Base-by-base conservation (phyloP, 2,888 invertebrate genomes). In the Tyria jacobaeae region DNA sequence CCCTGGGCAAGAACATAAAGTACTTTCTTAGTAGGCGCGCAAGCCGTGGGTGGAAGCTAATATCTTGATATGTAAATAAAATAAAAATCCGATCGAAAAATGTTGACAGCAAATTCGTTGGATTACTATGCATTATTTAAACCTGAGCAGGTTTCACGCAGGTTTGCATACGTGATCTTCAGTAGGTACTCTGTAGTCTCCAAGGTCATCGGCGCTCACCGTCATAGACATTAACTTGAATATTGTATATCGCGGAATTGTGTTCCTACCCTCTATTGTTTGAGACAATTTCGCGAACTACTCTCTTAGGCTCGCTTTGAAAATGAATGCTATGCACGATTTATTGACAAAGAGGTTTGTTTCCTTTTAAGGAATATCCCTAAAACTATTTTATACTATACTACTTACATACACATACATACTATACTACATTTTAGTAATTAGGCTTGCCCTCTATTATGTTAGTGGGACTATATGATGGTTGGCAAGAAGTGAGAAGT, bases 141-240 rank as follows among this genome's bases (percentile, higher is more conserved):
- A 51, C 3, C 6, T 14, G 21, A 35, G 9, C 35, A 6, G 21
- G 21, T 14, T 35, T 21, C 21, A 35, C 35, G 24, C 35, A 51
- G 35, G 51, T 24, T 14, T 51, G 51, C 15, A 35, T 51, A 53
- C 34, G 24, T 41, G 35, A 53, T 48, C 49, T 41, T 49, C 2
- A 55, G 52, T 34, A n/a, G n/a, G 15, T 37, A 37, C 37, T 17
- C n/a, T 48, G 39, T 37, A 57, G 47, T 51, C 44, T 44, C 44
- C 44, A 12, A 44, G 44, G 21, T 17, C 44, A 44, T 57, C 48
- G 41, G 48, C 53, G 54, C 57, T 49, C 53, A 50, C 47, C 17
- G 31, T 54, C 35, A 10, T 59, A 41, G 14, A 62, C 57, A 68
- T 75, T 71, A 68, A 61, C 57, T 56, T 71, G 59, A 63, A 57